Evolutionary conservation across 1,140 invertebrate genomes (phyloP), one percentile per base, ranked within the genome.

Genomic region (Bombyx mandarina): DNA sequence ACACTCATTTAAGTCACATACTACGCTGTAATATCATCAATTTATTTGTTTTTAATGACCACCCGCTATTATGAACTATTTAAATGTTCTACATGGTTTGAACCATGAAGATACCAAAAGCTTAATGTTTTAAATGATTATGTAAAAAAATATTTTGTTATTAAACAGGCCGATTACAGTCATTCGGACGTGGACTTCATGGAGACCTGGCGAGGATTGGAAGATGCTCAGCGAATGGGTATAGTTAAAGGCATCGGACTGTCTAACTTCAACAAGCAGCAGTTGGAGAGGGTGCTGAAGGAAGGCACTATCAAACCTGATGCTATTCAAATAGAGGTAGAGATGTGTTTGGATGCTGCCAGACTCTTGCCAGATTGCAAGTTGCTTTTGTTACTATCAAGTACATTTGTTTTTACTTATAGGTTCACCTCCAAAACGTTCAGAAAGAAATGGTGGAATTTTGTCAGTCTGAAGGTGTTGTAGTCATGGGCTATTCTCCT

Each of bases 201-300:
- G 58, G 91, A 92, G 26, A 92, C 93, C 0, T 95, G 93, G 93
- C 90, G 90, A 60, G 91, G 88, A 0, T 89, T 97, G 90, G 95
- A 97, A 82, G 86, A 90, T 51, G 90, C 91, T 46, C 86, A 92
- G 1, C 82, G 90, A 18, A 86, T 91, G 57, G 95, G 94, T 1
- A 80, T 95, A 6, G 85, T 91, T 0, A 93, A 91, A 68, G 91
- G 92, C 22, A 96, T 98, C 61, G 96, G 96, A 1, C 63, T 98
- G 0, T 97, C 95, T 22, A 98, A 98, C 75, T 98, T 98, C 70
- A 97, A 96, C 75, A 90, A 89, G 51, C 76, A 92, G 58, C 96
- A 98, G 79, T 85, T 97, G 35, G 83, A 92, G 10, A 88, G 92
- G 60, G 60, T 98, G 18, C 57, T 96, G 1, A 84, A 91, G 10